Base-by-base conservation (phyloP, 2,797 vertebrate genomes). In the Schizopygopsis pylzovi region DNA sequence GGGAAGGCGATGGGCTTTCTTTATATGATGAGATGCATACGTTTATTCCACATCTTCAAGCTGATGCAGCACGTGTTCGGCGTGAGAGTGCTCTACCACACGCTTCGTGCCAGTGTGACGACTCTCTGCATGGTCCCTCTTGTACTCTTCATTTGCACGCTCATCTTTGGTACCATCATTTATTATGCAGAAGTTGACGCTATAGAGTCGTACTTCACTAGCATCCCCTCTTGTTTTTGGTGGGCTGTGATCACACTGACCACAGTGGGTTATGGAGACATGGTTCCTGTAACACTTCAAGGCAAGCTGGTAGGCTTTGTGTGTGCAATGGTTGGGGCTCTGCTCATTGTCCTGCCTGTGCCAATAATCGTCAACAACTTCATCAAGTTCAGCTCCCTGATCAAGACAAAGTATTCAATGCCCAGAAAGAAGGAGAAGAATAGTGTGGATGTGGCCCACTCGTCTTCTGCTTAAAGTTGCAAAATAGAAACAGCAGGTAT, bases 361-460 rank as follows among this genome's bases (percentile, higher is more conserved):
- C 96, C 96, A 78, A 96, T 97, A 89, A 97, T 97, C 86, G 95
- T 97, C 91, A 96, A 96, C 93, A 97, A 97, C 91, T 97, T 96
- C 88, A 95, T 95, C 90, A 96, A 95, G 95, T 97, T 96, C 92
- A 97, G 96, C 90, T 22, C 79, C 10, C 39, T 82, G 8, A 2
- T 49, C 18, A 82, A 82, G n/a, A 52, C 61, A 65, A 86, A 77
- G 47, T 8, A 7, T 43, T 67, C 79, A 56, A 43, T 67, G 25
- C 47, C n/a, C 15, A 37, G 25, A 43, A 86, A 49, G 67, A 80
- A 80, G 15, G 22, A 33, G n/a, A 56, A 81, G 22, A 52, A 3
- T 6, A 39, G 71, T 39, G 16, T 73, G 0, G 20, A 75, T 63
- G 1, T 0, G 3, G 43, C 7, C n/a, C 13, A 3, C 7, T 37